Base-by-base conservation (phyloP, 2,113 vertebrate species). In the Tragelaphus imberbis region DNA sequence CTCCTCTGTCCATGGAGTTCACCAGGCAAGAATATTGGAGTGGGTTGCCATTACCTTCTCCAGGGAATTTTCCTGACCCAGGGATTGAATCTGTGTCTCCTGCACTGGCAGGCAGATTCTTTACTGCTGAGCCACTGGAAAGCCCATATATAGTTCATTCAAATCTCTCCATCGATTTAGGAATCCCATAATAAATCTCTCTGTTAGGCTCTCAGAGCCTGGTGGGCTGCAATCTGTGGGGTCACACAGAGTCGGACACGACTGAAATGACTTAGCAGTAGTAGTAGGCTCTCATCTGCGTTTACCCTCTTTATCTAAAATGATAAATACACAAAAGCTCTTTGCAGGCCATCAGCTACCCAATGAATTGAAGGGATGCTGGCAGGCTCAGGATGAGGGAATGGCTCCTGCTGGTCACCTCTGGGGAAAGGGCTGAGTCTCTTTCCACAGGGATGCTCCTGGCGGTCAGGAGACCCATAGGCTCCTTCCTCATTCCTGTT, bases 351-450 rank as follows among this genome's bases (percentile, higher is more conserved):
- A 3, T 19, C 27, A 80, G 56, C 25, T 28, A 7, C 40, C 33
- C 2, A 25, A 14, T 16, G 51, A 79, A 15, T 19, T 15, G 9
- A 44, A 44, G 17, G 79, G 84, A 21, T 21, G 27, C 2, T 25
- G 23, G 17, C 19, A 13, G 80, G 68, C 81, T 44, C 80, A 36
- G 85, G 51, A 14, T 27, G 30, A 13, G 59, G 85, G 81, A 44
- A 4, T 0, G 40, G 33, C 53, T 11, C 0, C 44, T 13, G 7
- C 27, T 1, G 36, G 58, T 58, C 17, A 0, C 6, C 65, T 59
- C 44, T 12, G 36, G 33, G 53, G 5, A n/a, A 16, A 47, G 6
- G 7, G 36, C 16, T 5, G 10, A 16, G 40, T 16, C 56, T 65
- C 36, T 25, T 61, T 49, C 14, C 58, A 7, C n/a, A 19, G 10